Conservation (phyloP, 2,797 vertebrate genomes). For the Enoplosus armatus region DNA sequence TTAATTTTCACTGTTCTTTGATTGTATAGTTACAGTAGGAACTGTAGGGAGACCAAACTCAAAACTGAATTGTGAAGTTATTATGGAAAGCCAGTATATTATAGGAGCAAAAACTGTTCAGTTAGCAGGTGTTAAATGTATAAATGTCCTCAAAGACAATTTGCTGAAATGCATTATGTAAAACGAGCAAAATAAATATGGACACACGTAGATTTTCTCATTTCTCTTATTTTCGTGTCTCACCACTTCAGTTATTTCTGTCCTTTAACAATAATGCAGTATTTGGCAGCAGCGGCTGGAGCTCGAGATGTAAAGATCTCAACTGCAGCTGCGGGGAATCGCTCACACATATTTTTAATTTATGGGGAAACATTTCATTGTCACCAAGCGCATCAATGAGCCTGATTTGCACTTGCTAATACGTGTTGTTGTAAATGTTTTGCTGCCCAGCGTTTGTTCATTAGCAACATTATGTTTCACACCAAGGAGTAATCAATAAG, state of each 20-base stretch:
- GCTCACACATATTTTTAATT: neutral
- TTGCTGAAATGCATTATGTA: slow-evolving; percentile 82
- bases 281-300: too few species aligned
- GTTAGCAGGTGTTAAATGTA: slow-evolving; percentile 80
- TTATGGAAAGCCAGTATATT: slow-evolving; percentile 59
- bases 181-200: slow-evolving; percentile 85
- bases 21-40: slow-evolving; percentile 81
- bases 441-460: neutral
- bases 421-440: neutral
- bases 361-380: neutral
- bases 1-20: slow-evolving; percentile 73
- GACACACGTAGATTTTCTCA: slow-evolving; percentile 73
- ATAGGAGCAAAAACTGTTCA: slow-evolving; percentile 64
- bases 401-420: neutral
- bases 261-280: neutral
- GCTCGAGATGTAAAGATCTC: neutral
- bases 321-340: neutral
- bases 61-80: slow-evolving; percentile 58
- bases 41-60: slow-evolving; percentile 64
- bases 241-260: neutral
- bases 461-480: neutral
- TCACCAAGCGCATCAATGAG: neutral
- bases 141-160: slow-evolving; percentile 81
- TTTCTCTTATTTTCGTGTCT: slow-evolving; percentile 35
- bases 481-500: neutral